phyloP scores from a whole-genome alignment of 2,113 vertebrate genomes.

The Myrmophylax atrothorax region DNA sequence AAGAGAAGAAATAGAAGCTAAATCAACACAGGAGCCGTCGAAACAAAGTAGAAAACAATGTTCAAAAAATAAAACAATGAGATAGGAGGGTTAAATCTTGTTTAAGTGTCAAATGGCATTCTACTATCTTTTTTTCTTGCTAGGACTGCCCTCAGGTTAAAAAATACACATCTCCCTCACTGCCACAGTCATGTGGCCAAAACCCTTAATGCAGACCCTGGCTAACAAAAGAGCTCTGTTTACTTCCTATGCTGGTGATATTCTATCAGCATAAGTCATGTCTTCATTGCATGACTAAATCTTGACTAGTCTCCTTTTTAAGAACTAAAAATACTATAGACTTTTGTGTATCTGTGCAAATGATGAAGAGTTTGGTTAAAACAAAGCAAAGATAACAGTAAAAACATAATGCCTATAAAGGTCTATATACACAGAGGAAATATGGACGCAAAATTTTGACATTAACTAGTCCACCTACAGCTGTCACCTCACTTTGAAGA shows the following conservation, averaged over 20 bases:
- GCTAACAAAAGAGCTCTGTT: not conserved
- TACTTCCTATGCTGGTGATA: not conserved
- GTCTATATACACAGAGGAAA: not conserved
- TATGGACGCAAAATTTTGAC: not conserved
- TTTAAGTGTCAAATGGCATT: not conserved
- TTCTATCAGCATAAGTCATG: rapidly evolving
- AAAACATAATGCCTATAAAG: not conserved
- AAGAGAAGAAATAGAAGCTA: not conserved
- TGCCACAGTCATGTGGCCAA: not conserved
- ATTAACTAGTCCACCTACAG: not conserved
- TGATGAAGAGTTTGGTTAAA: not conserved
- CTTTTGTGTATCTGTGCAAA: not conserved
- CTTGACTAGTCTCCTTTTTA: not conserved
- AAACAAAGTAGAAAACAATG: not conserved
- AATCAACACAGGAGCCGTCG: not conserved
- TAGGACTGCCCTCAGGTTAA: rapidly evolving
- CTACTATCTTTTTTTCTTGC: not conserved
- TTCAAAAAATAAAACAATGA: not conserved
- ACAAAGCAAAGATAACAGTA: not conserved
- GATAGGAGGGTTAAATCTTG: not conserved
- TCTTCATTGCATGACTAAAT: not conserved
- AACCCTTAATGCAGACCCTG: not conserved
- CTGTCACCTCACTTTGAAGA: not conserved
- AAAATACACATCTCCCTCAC: not conserved
- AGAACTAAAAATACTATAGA: not conserved